Base-by-base conservation (phyloP, 2,888 invertebrate species). In the Drosophila buzzatii region DNA sequence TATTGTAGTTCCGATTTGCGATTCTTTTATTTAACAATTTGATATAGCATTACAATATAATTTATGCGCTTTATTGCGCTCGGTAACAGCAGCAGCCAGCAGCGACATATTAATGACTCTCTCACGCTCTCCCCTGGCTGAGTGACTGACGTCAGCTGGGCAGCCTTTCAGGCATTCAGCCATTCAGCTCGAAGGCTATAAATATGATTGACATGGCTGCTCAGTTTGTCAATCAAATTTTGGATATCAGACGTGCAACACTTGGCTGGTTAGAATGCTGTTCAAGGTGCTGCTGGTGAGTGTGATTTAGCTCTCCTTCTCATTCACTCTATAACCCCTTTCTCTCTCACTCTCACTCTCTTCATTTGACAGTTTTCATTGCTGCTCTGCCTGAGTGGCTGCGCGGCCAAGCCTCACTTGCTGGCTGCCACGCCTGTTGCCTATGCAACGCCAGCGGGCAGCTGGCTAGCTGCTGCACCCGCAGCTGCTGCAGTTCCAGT, bases 151-250 rank as follows among this genome's bases (percentile, higher is more conserved):
- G 81, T 76, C 73, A 76, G 70, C 72, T 59, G 39, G 49, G 37
- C 67, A 51, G 18, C 56, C 70, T 53, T 57, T 37, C 12, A 14
- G 35, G 10, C 35, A 10, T 8, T 4, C 77, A 69, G 65, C 67
- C 41, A 20, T 31, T 31, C 60, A n/a, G 39, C 49, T 33, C 27
- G 67, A 70, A 88, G 79, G 73, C 90, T 87, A 87, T 87, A 87
- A 90, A 90, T 86, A 88, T 90, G 90, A 87, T 87, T 90, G 89
- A 88, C 81, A 78, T 33, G 52, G 56, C 63, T 57, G 70, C 45
- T 45, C 68, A 64, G 70, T 75, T 76, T 70, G 83, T 78, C 86
- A 87, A 90, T 90, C 63, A 85, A 86, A 79, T 75, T 81, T 77
- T 81, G 72, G 71, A 80, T 78, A 76, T 56, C 71, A 59, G 18